Conservation (phyloP, 2,888 invertebrate species). For the Lasioglossum calceatum region DNA sequence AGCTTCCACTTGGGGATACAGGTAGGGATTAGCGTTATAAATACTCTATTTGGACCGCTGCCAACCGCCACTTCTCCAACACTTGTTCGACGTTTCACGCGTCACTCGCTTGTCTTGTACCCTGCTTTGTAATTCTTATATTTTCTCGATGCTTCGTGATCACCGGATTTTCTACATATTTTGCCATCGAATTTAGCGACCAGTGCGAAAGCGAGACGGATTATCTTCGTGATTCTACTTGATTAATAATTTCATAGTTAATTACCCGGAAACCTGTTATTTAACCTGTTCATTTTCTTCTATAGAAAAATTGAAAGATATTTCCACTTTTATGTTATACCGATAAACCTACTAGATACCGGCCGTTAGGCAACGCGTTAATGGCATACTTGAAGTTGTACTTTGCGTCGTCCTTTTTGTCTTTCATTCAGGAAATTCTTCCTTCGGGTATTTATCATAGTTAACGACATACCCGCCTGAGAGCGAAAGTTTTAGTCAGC, state of each 20-base stretch:
- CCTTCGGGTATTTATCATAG: neutral
- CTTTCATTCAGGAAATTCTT: neutral
- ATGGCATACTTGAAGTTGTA: neutral
- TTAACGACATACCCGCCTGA: neutral
- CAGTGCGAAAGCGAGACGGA: neutral
- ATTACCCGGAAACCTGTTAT: neutral
- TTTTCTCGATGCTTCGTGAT: neutral
- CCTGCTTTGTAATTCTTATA: neutral
- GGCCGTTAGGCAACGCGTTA: neutral
- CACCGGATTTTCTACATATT: neutral
- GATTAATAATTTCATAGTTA: neutral
- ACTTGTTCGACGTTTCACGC: neutral
- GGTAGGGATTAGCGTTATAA: constrained; percentile 53
- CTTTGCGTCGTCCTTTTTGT: neutral
- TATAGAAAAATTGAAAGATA: neutral
- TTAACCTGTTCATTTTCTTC: neutral
- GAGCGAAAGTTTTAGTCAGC: neutral
- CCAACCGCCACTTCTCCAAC: neutral
- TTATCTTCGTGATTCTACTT: too few species aligned
- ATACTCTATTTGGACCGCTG: neutral
- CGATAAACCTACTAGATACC: neutral
- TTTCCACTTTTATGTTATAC: neutral
- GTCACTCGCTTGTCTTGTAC: neutral
- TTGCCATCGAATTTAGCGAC: neutral
- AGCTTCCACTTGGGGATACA: constrained; percentile 43